phyloP scores from a whole-genome alignment of 1,140 invertebrate species.

The Rhizoglyphus robini region DNA sequence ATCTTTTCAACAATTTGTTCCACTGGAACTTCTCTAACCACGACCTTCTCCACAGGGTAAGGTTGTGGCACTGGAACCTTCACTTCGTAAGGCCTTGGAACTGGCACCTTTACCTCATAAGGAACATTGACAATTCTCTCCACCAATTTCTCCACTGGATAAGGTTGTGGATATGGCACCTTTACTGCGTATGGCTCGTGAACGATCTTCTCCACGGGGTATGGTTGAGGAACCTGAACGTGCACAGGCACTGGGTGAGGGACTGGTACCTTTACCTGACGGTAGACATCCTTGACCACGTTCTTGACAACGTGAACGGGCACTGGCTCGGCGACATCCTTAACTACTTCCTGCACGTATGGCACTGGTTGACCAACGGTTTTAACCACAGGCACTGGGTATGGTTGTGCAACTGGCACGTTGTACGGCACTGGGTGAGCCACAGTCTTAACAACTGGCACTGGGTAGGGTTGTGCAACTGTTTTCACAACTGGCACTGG shows the following conservation, averaged over 20 bases:
- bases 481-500: neutral
- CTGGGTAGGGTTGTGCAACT: neutral
- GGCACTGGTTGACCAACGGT: neutral
- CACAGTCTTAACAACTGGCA: constrained; percentile 8
- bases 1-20: neutral
- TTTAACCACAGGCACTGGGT: neutral
- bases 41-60: constrained; percentile 8
- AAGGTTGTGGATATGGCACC: neutral
- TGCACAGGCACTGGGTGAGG: neutral
- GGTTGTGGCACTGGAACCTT: constrained; percentile 9
- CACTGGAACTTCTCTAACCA: constrained; percentile 12
- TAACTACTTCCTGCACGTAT: neutral
- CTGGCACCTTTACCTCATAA: neutral
- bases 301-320: constrained; percentile 4
- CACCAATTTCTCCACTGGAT: too few species aligned
- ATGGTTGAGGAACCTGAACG: neutral
- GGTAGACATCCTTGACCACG: constrained; percentile 9
- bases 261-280: too few species aligned
- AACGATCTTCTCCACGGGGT: neutral
- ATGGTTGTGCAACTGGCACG: neutral
- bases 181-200: constrained; percentile 4
- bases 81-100: neutral
- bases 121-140: constrained; percentile 2
- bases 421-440: neutral
- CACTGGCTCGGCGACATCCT: neutral